These are phyloP conservation scores for Chloroceryle aenea DNA, from an alignment of 2,113 vertebrate species.

Conservation along the genomic window DNA sequence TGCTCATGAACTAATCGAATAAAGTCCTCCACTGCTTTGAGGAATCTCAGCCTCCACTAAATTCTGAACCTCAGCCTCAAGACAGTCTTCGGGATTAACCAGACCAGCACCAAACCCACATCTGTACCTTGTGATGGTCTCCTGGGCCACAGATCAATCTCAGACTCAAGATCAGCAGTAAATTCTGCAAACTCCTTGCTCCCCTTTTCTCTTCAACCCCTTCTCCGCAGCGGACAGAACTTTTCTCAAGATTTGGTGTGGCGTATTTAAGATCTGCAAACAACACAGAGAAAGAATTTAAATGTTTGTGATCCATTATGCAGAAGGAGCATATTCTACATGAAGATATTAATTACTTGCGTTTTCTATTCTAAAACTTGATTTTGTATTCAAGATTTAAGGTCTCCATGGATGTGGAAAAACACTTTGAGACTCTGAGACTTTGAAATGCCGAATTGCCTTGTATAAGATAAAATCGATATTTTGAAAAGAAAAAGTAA, in stretches of 20 bases:
- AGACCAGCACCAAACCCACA: not conserved
- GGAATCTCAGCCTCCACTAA: not conserved
- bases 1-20: not conserved
- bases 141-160: not conserved
- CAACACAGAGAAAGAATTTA: not conserved
- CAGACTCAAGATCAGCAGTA: not conserved
- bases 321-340: slow-evolving; percentile 13
- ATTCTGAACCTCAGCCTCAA: not conserved
- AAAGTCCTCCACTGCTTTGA: not conserved
- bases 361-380: slow-evolving; percentile 54
- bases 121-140: not conserved
- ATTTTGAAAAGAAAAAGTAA: slow-evolving; percentile 1
- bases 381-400: slow-evolving; percentile 62
- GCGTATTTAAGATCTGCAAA: not conserved
- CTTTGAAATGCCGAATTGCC: slow-evolving; percentile 53
- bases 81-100: not conserved
- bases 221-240: not conserved
- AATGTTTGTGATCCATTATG: slow-evolving; percentile 40
- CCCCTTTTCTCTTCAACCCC: not conserved
- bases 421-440: slow-evolving; percentile 37
- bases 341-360: slow-evolving; percentile 48
- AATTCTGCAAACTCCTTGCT: not conserved
- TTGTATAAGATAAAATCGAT: slow-evolving; percentile 65
- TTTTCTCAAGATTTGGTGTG: not conserved
- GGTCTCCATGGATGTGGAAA: slow-evolving; percentile 53